Evolutionary conservation across 2,113 vertebrate genomes (phyloP).

Genomic region (Aramus guarauna): DNA sequence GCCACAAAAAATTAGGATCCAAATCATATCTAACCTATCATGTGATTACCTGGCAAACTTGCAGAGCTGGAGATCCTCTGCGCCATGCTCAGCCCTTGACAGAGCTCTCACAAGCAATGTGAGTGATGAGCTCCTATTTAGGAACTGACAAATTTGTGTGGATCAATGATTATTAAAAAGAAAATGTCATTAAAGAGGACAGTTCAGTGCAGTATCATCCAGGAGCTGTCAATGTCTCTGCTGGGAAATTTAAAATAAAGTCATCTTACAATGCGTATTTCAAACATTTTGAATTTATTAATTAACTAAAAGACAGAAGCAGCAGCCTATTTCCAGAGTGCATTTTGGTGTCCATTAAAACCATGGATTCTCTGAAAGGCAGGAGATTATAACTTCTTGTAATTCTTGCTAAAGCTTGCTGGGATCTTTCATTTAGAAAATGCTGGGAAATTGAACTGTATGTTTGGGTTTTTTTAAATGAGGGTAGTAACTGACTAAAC

Average conservation of each 20-base stretch:
- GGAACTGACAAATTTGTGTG: not conserved
- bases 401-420: not conserved
- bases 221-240: constrained; percentile 7
- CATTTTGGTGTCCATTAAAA: not conserved
- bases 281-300: constrained; percentile 18
- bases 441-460: not conserved
- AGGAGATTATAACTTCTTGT: not conserved
- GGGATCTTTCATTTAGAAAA: not conserved
- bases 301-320: constrained; percentile 4
- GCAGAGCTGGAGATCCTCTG: not conserved
- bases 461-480: not conserved
- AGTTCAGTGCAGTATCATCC: not conserved
- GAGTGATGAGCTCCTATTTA: not conserved
- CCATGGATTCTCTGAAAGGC: not conserved
- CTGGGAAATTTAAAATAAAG: constrained; percentile 28
- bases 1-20: constrained; percentile 3
- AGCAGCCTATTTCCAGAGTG: not conserved
- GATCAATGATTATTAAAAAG: constrained; percentile 47
- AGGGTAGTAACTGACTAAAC: not conserved
- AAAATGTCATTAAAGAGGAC: constrained; percentile 25
- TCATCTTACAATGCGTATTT: not conserved
- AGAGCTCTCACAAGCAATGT: not conserved
- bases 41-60: not conserved
- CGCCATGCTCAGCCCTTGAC: not conserved
- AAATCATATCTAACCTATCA: not conserved